Evolutionary conservation across 1,140 invertebrate species (phyloP), one percentile per base, ranked within the genome.

Genomic region (Artemia franciscana): DNA sequence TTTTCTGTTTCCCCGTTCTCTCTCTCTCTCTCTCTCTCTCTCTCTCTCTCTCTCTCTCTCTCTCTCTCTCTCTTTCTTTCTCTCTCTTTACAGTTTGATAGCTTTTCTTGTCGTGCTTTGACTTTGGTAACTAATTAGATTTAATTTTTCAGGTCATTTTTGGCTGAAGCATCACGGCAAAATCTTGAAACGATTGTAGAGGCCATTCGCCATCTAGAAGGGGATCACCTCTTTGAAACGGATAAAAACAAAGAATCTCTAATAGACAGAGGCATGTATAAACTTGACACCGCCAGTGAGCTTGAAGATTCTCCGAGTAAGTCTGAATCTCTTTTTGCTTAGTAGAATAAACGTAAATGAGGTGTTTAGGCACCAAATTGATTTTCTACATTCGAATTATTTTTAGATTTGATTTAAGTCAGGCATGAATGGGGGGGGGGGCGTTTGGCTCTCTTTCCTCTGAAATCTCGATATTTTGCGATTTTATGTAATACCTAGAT

Each of bases 181-280:
- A 97, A 95, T 72, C 76, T 98, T 63, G 91, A 97, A 71, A 96
- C 93, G 1, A 97, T 98, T 64, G 91, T 96, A 5, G 92, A 98
- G 71, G 94, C 94, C 24, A 97, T 97, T 67, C 80, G 91, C 30
- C 92, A 94, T 69, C 75, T 98, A 62, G 94, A 98, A 73, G 92
- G 94, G 5, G 89, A 94, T 72, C 86, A 91, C 72, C 73, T 91
- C 67, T 91, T 91, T 71, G 79, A 79, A 12, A 15, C 39, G 12
- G 39, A 15, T 18, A 18, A 18, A 51, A 51, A 12, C 1, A 51
- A 51, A 18, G 21, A 51, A 51, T 51, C 39, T 12, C 39, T 51
- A 15, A 12, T 51, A 15, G 12, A 51, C 1, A 51, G 39, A 51
- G 12, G 21, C 12, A 51, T 51, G 39, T 51, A 51, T 51, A 12